These are phyloP conservation scores for Ceratina australensis DNA, from an alignment of 1,140 invertebrate genomes.

Conservation along the genomic window DNA sequence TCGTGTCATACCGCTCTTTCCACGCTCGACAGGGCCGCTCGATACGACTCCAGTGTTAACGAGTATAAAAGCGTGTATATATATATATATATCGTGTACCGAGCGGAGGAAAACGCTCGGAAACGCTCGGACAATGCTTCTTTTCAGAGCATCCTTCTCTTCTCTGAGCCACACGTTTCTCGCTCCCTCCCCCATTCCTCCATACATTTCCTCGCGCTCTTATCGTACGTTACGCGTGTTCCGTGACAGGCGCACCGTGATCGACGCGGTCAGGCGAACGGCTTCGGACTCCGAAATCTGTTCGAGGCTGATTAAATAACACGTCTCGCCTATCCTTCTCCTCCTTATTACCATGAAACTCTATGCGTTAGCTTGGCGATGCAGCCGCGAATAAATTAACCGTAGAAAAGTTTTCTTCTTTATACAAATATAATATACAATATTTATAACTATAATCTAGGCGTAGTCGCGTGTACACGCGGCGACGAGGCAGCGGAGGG, in stretches of 20 bases:
- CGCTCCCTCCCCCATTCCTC: not conserved
- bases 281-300: not conserved
- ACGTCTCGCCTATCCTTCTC: slow-evolving; percentile 22
- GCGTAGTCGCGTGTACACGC: slow-evolving; percentile 59
- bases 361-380: slow-evolving; percentile 69
- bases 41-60: slow-evolving; percentile 31
- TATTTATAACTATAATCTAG: slow-evolving; percentile 70
- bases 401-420: slow-evolving; percentile 78
- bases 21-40: slow-evolving; percentile 24
- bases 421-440: slow-evolving; percentile 80
- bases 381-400: slow-evolving; percentile 78
- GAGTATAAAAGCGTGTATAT: slow-evolving; percentile 25
- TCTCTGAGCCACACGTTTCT: slow-evolving; percentile 16
- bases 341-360: slow-evolving; percentile 21
- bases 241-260: too few relatives aligned
- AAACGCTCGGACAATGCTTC: slow-evolving; percentile 47
- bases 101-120: slow-evolving; percentile 55
- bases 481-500: not conserved
- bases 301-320: slow-evolving; percentile 16
- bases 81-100: not conserved
- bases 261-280: not conserved
- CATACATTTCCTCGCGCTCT: not conserved
- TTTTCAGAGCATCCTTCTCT: slow-evolving; percentile 31
- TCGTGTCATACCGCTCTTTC: slow-evolving; percentile 20
- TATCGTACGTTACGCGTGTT: not conserved